phyloP scores from a whole-genome alignment of 1,140 invertebrate genomes.

The Venturia canescens region DNA sequence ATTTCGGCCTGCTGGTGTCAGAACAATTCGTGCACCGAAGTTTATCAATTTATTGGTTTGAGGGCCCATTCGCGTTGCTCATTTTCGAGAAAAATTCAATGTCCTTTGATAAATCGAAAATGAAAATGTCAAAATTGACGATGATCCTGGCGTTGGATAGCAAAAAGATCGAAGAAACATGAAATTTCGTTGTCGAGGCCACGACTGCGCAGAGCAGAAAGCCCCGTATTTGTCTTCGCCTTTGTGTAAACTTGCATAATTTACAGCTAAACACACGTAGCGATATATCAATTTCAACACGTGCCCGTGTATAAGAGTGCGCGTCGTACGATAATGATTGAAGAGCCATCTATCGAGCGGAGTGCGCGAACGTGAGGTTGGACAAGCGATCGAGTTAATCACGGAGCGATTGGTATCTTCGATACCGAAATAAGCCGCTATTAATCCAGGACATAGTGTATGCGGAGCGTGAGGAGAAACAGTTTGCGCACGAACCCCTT shows the following conservation, averaged over 20 bases:
- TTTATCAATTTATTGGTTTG: too few relatives aligned
- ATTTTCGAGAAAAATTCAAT: too few relatives aligned
- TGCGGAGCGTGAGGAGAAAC: slow-evolving; percentile 41
- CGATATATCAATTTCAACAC: background rate
- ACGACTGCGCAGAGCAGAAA: background rate
- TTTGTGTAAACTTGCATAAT: background rate
- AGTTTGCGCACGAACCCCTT: slow-evolving; percentile 43
- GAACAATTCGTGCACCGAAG: too few relatives aligned
- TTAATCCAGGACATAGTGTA: slow-evolving; percentile 52
- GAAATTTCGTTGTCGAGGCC: too few relatives aligned
- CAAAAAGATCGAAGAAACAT: too few relatives aligned
- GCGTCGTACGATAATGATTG: background rate
- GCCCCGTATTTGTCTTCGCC: background rate
- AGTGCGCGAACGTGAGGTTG: slow-evolving; percentile 53
- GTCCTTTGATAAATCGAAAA: too few relatives aligned
- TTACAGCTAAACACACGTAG: background rate
- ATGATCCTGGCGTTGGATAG: too few relatives aligned
- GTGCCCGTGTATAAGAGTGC: background rate
- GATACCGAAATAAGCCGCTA: slow-evolving; percentile 58
- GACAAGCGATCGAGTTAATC: slow-evolving; percentile 67
- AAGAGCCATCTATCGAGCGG: background rate
- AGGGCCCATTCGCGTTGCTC: too few relatives aligned
- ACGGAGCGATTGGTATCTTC: slow-evolving; percentile 56
- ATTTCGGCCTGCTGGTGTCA: too few relatives aligned
- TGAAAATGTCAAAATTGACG: too few relatives aligned